Evolutionary conservation across 2,113 vertebrate species (phyloP).

Genomic region (Natator depressus): DNA sequence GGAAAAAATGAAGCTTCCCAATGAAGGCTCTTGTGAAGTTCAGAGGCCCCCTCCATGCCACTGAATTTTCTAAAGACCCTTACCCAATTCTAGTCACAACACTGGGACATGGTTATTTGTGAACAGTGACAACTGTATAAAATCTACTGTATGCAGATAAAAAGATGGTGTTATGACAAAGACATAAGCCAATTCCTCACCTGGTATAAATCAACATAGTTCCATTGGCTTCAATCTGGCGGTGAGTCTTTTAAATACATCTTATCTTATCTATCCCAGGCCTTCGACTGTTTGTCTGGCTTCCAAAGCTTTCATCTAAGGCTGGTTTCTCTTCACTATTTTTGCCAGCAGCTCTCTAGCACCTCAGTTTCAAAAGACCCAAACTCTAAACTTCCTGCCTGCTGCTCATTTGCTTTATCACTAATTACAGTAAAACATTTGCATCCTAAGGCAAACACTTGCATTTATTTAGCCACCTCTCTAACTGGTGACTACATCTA

Average conservation of each 20-base stretch:
- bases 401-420: background rate
- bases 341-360: background rate
- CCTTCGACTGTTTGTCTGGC: background rate
- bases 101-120: background rate
- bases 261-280: background rate
- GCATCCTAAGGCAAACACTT: background rate
- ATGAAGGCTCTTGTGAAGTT: background rate
- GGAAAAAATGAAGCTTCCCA: background rate
- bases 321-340: background rate
- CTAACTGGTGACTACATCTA: background rate
- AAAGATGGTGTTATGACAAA: background rate
- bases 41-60: background rate
- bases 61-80: background rate
- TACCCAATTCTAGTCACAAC: background rate
- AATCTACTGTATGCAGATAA: rapidly evolving
- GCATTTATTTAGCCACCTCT: background rate
- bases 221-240: background rate
- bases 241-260: background rate
- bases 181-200: background rate
- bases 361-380: background rate
- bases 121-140: background rate
- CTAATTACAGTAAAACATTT: background rate
- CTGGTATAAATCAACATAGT: background rate
- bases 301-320: background rate
- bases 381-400: background rate